Base-by-base conservation (phyloP, 2,888 invertebrate genomes). In the Esperia sulphurella region DNA sequence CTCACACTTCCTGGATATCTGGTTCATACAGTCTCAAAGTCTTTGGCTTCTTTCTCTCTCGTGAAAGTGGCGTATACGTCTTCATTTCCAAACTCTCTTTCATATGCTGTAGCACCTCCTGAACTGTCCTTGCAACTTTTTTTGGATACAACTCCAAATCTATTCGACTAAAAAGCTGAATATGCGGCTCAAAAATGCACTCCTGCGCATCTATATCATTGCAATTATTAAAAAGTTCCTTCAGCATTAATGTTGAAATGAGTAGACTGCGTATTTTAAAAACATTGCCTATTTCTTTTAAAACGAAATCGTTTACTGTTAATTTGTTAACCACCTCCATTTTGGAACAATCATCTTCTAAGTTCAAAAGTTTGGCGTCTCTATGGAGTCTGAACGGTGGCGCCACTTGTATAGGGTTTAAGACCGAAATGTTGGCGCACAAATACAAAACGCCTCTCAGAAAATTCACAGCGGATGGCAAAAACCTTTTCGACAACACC, bases 1-100 rank as follows among this genome's bases (percentile, higher is more conserved):
- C 95, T 91, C 92, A 96, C 92, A 96, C 93, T 77, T 93, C 93
- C 62, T 96, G 95, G 54, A 98, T 92, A 65, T 94, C 93, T 0
- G 98, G 98, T 75, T 98, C 97, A 67, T 96, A 95, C 44, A 97
- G 76, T 63, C 95, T 93, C 57, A 98, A 82, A 0, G 95, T 93
- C 77, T 96, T 96, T 0, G 96, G 96, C 69, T 92, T 94, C 55
- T 93, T 93, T 59, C 92, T 93, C 41, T 92, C 92, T 51, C 91
- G 72, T 9, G 91, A 71, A 49, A 94, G 62, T 39, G 91, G 92
- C 10, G 91, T 86, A 51, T 93, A 83, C 29, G 91, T 91, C 54
- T 92, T 92, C 5, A 91, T 80, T 42, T 83, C 88, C 47, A 92
- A 81, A 10, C 65, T 69, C 42, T 90, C 77, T 53, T 88, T 82